Conservation (phyloP, 2,797 vertebrate species). For the Holocentrus rufus region DNA sequence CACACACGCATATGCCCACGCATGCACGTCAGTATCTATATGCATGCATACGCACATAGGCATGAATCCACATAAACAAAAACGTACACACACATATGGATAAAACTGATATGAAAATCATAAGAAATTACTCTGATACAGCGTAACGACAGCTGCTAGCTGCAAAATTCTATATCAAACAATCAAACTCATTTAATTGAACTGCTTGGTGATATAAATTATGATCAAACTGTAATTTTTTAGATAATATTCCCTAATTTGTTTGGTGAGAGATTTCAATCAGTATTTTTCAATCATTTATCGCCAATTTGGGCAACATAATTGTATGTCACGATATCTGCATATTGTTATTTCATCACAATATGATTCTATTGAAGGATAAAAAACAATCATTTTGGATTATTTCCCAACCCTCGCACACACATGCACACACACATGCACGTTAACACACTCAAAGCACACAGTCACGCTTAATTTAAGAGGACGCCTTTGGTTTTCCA, state of each 20-base stretch:
- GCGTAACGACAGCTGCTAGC: too few species aligned
- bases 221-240: background rate
- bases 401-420: conserved; percentile 6
- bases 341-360: background rate
- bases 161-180: background rate
- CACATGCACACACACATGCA: background rate
- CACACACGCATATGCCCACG: background rate
- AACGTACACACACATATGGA: background rate
- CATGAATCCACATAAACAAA: background rate
- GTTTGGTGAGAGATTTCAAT: background rate
- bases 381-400: conserved; percentile 35
- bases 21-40: background rate
- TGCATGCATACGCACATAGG: background rate
- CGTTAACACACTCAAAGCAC: conserved; percentile 13
- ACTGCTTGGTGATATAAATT: background rate
- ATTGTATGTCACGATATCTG: background rate
- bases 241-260: background rate
- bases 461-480: conserved; percentile 58
- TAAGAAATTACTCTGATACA: too few species aligned
- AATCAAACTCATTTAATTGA: background rate
- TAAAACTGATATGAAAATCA: too few species aligned
- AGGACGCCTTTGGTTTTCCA: conserved; percentile 29
- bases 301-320: conserved; percentile 3
- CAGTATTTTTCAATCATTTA: background rate
- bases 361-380: conserved; percentile 10